These are phyloP conservation scores for Erynnis tages DNA, from an alignment of 2,888 invertebrate genomes.

Conservation along the genomic window DNA sequence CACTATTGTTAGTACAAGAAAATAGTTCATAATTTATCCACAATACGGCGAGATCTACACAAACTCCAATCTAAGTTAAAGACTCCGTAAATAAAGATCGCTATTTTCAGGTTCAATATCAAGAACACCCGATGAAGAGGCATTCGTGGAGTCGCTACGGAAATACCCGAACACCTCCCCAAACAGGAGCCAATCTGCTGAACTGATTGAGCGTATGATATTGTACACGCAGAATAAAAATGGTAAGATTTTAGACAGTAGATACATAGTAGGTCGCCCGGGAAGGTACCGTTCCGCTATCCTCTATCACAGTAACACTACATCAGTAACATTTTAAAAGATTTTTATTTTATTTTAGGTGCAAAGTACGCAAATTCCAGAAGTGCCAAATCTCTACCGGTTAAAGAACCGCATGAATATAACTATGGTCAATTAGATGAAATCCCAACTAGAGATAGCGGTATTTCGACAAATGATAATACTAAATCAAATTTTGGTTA, in stretches of 20 bases:
- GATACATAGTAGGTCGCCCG: no score
- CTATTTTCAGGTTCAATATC: conserved; percentile 16
- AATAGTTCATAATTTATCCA: no score
- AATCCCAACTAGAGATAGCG: conserved; percentile 15
- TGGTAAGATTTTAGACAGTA: conserved; percentile 41
- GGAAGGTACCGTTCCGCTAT: no score
- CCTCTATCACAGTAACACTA: background rate
- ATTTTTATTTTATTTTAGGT: background rate
- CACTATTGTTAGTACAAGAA: no score
- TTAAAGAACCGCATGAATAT: background rate
- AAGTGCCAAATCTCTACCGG: conserved; percentile 9
- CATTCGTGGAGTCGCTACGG: conserved; percentile 48
- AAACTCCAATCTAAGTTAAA: no score
- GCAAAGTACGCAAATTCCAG: conserved; percentile 4
- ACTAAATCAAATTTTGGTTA: conserved; percentile 8
- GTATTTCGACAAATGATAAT: background rate
- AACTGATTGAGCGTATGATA: conserved; percentile 45
- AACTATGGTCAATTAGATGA: background rate
- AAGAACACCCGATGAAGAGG: conserved; percentile 31
- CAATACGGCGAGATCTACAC: no score
- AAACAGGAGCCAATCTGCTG: conserved; percentile 35
- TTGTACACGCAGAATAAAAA: conserved; percentile 43
- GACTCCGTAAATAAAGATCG: no score
- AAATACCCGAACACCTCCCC: conserved; percentile 43
- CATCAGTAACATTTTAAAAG: background rate